These are phyloP conservation scores for Lophura nycthemera DNA, from an alignment of 2,113 vertebrate genomes.

Conservation along the genomic window DNA sequence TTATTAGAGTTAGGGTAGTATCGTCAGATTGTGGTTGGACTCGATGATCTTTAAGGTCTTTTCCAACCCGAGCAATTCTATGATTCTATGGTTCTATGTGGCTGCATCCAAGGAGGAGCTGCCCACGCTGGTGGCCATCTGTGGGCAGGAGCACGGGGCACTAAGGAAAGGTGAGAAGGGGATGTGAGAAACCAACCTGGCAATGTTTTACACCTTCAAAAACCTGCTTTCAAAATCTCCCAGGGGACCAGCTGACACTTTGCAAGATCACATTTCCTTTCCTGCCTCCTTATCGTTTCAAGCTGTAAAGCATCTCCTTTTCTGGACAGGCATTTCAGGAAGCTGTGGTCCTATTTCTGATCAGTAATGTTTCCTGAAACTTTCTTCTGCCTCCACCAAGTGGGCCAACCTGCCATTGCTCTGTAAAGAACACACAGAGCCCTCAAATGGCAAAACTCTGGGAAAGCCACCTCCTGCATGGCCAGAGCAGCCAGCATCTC, in stretches of 20 bases:
- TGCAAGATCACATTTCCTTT: not conserved
- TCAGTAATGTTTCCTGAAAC: constrained; percentile 12
- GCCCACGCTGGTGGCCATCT: not conserved
- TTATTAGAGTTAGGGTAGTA: too few species aligned
- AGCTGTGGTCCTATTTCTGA: not conserved
- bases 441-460: not conserved
- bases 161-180: not conserved
- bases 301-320: not conserved
- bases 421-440: not conserved
- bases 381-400: not conserved
- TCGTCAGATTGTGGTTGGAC: too few species aligned
- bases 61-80: too few species aligned
- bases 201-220: not conserved
- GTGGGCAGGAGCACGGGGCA: accelerated
- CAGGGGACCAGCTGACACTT: not conserved
- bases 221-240: not conserved
- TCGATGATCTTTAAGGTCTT: too few species aligned
- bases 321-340: constrained; percentile 31
- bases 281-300: not conserved
- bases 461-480: not conserved
- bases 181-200: not conserved
- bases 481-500: not conserved
- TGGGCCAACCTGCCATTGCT: not conserved
- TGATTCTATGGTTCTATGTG: too few species aligned
- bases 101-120: not conserved